phyloP scores from a whole-genome alignment of 2,797 vertebrate genomes.

The Harpagifer antarcticus region DNA sequence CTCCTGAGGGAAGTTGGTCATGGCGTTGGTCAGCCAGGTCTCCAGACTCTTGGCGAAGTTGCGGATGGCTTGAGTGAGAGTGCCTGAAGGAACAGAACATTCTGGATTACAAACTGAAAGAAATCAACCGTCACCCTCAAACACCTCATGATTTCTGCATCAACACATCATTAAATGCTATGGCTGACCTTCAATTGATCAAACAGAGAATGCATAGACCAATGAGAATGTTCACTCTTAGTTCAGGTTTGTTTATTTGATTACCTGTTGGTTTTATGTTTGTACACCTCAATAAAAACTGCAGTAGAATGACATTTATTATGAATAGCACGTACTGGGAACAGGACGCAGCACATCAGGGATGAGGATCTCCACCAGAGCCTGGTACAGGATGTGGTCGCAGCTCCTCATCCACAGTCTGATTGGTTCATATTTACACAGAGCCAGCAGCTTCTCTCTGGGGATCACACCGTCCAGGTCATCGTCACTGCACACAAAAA shows the following conservation, averaged over 20 bases:
- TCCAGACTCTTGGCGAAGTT: slow-evolving; percentile 99
- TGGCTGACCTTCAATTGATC: neutral
- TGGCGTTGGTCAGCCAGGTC: slow-evolving; percentile 95
- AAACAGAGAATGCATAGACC: too few species aligned
- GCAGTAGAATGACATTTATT: neutral
- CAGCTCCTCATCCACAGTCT: slow-evolving; percentile 97
- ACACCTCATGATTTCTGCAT: slow-evolving; percentile 44
- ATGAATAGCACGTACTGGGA: slow-evolving; percentile 89
- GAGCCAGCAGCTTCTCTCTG: slow-evolving; percentile 90
- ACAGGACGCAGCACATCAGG: slow-evolving; percentile 96
- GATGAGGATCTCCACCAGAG: slow-evolving; percentile 97
- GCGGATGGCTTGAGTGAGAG: slow-evolving; percentile 96
- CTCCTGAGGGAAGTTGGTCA: slow-evolving; percentile 94
- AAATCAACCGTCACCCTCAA: slow-evolving; percentile 24
- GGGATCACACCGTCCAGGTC: slow-evolving; percentile 88
- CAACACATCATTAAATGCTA: too few species aligned
- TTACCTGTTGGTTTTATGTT: too few species aligned
- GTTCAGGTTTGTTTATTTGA: too few species aligned
- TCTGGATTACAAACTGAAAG: slow-evolving; percentile 27
- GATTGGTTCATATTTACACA: slow-evolving; percentile 94
- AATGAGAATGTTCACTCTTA: too few species aligned
- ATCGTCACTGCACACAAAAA: slow-evolving; percentile 88
- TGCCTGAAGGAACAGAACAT: slow-evolving; percentile 83
- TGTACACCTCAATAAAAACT: too few species aligned
- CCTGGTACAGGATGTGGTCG: slow-evolving; percentile 98